These are phyloP conservation scores for Anabacerthia variegaticeps DNA, from an alignment of 2,797 vertebrate genomes.

Conservation along the genomic window DNA sequence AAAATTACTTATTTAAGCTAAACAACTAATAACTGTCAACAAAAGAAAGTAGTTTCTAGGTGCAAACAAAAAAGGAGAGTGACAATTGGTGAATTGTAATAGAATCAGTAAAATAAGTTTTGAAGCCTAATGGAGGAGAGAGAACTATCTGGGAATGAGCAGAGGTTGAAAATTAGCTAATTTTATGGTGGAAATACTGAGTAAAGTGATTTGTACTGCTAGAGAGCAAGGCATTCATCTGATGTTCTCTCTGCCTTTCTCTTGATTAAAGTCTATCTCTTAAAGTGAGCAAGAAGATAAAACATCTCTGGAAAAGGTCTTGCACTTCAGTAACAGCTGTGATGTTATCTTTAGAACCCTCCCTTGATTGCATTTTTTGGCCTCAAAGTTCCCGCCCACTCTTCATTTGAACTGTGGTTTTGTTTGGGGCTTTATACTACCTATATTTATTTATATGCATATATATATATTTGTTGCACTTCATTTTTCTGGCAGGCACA, in stretches of 20 bases:
- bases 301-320: background rate
- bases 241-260: background rate
- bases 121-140: background rate
- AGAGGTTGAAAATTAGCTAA: background rate
- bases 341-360: background rate
- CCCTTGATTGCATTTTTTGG: background rate
- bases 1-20: background rate
- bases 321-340: background rate
- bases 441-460: background rate
- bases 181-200: background rate
- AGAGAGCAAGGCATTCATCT: background rate
- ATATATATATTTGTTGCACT: background rate
- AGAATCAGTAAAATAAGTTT: background rate
- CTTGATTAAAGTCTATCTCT: background rate
- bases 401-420: background rate
- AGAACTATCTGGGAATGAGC: background rate
- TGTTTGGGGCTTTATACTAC: background rate
- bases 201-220: background rate
- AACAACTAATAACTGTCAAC: background rate
- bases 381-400: background rate
- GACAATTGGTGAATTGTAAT: background rate
- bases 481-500: background rate
- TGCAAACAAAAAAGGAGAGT: background rate
- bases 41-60: background rate
- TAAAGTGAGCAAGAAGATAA: background rate